phyloP scores from a whole-genome alignment of 2,888 invertebrate genomes.

The Flexamia atlantica region DNA sequence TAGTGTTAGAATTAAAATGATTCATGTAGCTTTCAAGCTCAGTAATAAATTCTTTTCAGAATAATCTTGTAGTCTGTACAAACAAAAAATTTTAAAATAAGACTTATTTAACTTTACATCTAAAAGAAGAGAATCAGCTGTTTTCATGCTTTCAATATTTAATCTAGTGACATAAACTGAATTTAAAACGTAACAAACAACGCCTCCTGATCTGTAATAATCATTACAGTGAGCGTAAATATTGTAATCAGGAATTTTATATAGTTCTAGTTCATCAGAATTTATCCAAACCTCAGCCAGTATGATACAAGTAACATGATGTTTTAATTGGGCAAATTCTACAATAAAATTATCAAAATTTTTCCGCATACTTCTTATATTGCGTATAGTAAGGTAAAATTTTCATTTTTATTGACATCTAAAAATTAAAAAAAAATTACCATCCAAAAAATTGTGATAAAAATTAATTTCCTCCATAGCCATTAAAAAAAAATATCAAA shows the following conservation, averaged over 20 bases:
- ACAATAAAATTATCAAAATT: constrained; percentile 6
- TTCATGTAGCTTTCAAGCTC: not conserved
- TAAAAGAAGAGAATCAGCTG: constrained; percentile 2
- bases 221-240: constrained; percentile 7
- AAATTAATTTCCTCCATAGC: not conserved
- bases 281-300: constrained; percentile 21
- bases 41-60: not conserved
- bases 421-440: not conserved
- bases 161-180: not conserved
- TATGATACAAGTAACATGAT: not conserved
- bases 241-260: constrained; percentile 19
- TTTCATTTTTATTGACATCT: not conserved
- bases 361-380: constrained; percentile 28
- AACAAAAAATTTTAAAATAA: not conserved
- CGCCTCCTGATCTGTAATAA: constrained; percentile 20
- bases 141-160: not conserved
- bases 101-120: not conserved
- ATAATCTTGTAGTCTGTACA: constrained; percentile 4
- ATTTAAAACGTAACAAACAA: not conserved
- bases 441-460: not conserved
- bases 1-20: not conserved
- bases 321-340: not conserved
- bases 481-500: not conserved
- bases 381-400: constrained; percentile 7
- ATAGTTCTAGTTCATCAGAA: not conserved